Base-by-base conservation (phyloP, 2,113 vertebrate species). In the Bos javanicus region DNA sequence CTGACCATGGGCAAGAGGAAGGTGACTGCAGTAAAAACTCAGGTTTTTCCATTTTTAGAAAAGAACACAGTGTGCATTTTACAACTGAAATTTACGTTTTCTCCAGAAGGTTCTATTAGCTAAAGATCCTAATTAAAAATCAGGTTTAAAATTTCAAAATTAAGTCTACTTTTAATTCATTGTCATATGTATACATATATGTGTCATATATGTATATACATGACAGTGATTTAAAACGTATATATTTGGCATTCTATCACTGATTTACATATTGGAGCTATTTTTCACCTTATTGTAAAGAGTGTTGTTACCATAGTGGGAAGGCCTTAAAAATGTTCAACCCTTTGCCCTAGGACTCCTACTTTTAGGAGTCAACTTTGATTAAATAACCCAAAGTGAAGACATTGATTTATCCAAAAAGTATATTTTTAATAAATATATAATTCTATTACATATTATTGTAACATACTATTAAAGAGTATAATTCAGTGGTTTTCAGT, bases 111-210 rank as follows among this genome's bases (percentile, higher is more conserved):
- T 71, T 87, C 83, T 67, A 84, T 71, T 81, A 90, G n/a, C 50
- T 81, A 59, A 52, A 48, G 16, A 84, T 84, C n/a, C 13, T 28
- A 85, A 92, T 85, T 54, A 5, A 57, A 91, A 93, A 84, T 78
- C 62, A 90, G 15, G 76, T 52, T 67, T 74, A 84, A 87, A 90
- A 62, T 80, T 93, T 96, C 60, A 94, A 94, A 85, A 90, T 96
- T 74, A 87, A 33, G 60, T 28, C 6, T 96, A 9, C 83, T 78
- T 94, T 80, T 59, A 54, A 95, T 30, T 83, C 48, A 86, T 43
- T 50, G 30, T 56, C 12, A 17, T 36, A 52, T 48, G 21, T 48
- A 7, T 17, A 23, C 3, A 4, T 5, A 46, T 7, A 36, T 28
- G 11, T 19, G 21, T 36, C 36, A 50, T 26, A 15, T 60, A 50